Percentiles rank a stretch among this genome's conserved stretches.
Evolutionary conservation across 2,888 invertebrate genomes (phyloP).

Genomic region (Ormia ochracea): DNA sequence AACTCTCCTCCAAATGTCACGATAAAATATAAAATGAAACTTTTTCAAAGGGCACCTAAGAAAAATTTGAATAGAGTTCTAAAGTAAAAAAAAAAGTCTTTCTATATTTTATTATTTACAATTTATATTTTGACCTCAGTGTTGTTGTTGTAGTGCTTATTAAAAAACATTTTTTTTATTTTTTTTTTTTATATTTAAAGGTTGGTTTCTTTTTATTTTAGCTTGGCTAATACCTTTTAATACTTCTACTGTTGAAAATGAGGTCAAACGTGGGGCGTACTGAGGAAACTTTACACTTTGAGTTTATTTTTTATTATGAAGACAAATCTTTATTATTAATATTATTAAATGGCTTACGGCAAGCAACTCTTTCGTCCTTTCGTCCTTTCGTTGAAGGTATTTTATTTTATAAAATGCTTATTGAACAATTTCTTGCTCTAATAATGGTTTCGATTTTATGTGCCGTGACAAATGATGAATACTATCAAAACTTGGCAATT

Average conservation of each 20-base stretch:
- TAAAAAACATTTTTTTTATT: no score
- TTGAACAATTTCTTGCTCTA: slow-evolving; percentile 17
- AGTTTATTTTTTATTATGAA: slow-evolving; percentile 44
- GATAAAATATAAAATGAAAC: slow-evolving; percentile 4
- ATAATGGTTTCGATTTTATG: slow-evolving; percentile 56
- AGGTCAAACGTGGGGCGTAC: neutral
- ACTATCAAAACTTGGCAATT: neutral
- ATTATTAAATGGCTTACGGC: slow-evolving; percentile 52
- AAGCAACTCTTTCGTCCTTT: no score
- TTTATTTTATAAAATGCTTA: slow-evolving; percentile 2
- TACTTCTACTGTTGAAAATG: slow-evolving; percentile 4
- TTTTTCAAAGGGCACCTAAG: slow-evolving; percentile 1
- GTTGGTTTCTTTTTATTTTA: slow-evolving; percentile 9
- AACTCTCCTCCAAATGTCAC: neutral
- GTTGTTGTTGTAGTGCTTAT: neutral
- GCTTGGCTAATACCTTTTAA: slow-evolving; percentile 9
- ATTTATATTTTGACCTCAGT: slow-evolving; percentile 14
- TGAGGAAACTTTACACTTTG: slow-evolving; percentile 6
- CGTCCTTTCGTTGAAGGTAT: neutral
- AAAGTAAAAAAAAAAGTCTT: slow-evolving; percentile 10
- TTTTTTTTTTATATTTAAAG: slow-evolving; percentile 32
- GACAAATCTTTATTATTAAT: slow-evolving; percentile 57
- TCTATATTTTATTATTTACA: slow-evolving; percentile 38
- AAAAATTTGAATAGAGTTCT: slow-evolving; percentile 29
- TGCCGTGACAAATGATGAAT: slow-evolving; percentile 45